Evolutionary conservation across 2,888 invertebrate genomes (phyloP).

Genomic region (Ommatoiulus sabulosus): DNA sequence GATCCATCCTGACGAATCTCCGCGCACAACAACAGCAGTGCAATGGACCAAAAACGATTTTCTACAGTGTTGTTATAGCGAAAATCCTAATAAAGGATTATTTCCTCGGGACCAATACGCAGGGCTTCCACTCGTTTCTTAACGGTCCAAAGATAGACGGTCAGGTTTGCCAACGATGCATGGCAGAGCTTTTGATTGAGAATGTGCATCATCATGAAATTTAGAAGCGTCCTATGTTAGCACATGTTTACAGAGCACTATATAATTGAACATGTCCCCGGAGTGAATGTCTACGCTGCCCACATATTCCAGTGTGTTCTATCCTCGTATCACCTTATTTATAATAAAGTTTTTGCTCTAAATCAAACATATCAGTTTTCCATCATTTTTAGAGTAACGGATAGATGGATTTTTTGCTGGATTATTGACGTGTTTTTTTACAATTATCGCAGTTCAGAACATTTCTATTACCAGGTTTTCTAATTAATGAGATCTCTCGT

Average conservation of each 20-base stretch:
- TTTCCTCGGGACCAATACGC: constrained; percentile 45
- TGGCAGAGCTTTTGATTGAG: background rate
- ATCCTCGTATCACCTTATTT: no score
- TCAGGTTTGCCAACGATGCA: background rate
- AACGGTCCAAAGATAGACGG: background rate
- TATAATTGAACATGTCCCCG: background rate
- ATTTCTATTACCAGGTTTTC: no score
- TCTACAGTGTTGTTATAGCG: constrained; percentile 32
- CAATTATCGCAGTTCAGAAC: no score
- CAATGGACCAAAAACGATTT: constrained; percentile 47
- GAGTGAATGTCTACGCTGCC: background rate
- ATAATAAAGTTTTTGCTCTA: background rate
- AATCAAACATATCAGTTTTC: background rate
- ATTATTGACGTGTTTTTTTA: no score
- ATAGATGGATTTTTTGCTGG: no score
- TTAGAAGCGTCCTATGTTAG: no score
- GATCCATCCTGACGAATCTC: constrained; percentile 1
- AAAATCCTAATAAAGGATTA: constrained; percentile 32
- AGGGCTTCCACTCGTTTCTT: constrained; percentile 47
- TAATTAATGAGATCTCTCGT: no score
- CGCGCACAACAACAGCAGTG: background rate
- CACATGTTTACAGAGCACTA: background rate
- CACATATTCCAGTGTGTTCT: background rate
- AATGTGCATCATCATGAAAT: background rate
- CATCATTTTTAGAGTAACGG: background rate